Percentiles rank a stretch among this genome's conserved stretches.
Evolutionary conservation across 2,113 vertebrate genomes (phyloP).

Genomic region (Forbesichthys agassizii): DNA sequence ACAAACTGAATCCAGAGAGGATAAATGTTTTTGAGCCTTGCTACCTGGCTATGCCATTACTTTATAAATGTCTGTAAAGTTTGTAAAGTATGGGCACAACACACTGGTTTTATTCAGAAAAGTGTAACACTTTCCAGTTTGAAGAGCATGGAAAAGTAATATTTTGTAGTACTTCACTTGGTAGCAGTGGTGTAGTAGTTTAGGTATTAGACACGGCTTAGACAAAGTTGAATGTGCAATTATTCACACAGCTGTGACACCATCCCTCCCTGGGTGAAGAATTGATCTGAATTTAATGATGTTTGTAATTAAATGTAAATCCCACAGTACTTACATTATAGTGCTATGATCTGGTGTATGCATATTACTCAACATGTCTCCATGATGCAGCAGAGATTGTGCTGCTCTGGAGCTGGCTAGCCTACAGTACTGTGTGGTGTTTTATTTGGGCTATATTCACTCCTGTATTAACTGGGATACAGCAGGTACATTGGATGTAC

Average conservation of each 20-base stretch:
- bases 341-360: conserved; percentile 58
- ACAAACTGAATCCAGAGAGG: too few species aligned
- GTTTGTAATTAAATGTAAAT: conserved; percentile 66
- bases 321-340: conserved; percentile 66
- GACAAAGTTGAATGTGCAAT: conserved; percentile 14
- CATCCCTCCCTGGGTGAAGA: conserved; percentile 44
- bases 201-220: too few species aligned
- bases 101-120: too few species aligned
- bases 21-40: too few species aligned
- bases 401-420: conserved; percentile 29
- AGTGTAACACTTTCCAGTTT: too few species aligned
- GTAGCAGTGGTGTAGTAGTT: too few species aligned
- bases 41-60: too few species aligned
- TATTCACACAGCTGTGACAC: conserved; percentile 26
- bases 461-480: background rate
- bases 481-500: too few species aligned
- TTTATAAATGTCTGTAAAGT: too few species aligned
- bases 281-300: conserved; percentile 57
- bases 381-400: conserved; percentile 62
- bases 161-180: too few species aligned
- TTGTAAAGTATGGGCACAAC: too few species aligned
- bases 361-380: conserved; percentile 53
- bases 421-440: background rate
- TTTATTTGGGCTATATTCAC: background rate
- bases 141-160: too few species aligned